Evolutionary conservation across 2,113 vertebrate species (phyloP), one percentile per base, ranked within the genome.

Genomic region (Regulus satrapa): DNA sequence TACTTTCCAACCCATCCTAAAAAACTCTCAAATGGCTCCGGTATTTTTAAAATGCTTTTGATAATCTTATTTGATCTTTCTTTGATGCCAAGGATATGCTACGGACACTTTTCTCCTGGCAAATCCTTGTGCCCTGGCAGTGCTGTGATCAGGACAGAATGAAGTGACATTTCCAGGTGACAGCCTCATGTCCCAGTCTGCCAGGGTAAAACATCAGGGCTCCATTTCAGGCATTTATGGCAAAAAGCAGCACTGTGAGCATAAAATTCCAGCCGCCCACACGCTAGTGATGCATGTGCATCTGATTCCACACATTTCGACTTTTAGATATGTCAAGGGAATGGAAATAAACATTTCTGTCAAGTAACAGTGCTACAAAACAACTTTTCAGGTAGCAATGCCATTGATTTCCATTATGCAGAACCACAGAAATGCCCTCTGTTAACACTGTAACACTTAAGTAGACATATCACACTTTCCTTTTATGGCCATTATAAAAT

Each of bases 401-500:
- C 32, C 43, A 78, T 54, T 79, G 83, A 95, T 95, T 96, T 95
- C 93, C 62, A 59, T 96, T 82, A 67, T 25, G 80, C 2, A 72
- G 51, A 90, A 61, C 59, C 67, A 29, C 18, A 77, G 85, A 91
- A 76, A 54, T 36, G 43, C 64, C 67, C 41, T 79, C 63, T 51
- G 17, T 88, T 96, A 75, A 73, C 89, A 72, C 45, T 41, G 45
- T 77, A 94, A 92, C 91, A 73, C 74, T 85, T 94, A 92, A 78
- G 88, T 24, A 96, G 86, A 69, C 58, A 77, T 56, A 95, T 92
- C 23, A 41, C 49, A 82, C 51, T 94, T 96, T 48, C 62, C 52
- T 89, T 96, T 96, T 96, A 95, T 58, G 68, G 81, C 59, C 89
- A 62, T 89, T 97, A 92, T 81, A 93, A 95, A 95, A 74, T 86